Base-by-base conservation (phyloP, 2,797 vertebrate genomes). In the Chromobotia macracanthus region DNA sequence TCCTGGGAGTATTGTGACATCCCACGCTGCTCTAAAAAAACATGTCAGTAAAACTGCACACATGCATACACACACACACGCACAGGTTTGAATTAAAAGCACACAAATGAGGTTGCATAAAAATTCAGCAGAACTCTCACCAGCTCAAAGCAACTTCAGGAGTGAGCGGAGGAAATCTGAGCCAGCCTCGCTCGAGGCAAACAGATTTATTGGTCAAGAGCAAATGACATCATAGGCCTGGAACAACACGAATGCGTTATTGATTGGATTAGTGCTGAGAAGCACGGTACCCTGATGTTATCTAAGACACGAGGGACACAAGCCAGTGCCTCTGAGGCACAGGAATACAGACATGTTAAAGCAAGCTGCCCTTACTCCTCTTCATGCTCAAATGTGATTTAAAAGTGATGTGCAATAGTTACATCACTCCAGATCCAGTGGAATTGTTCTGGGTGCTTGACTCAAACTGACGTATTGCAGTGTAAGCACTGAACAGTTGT, bases 1-100 rank as follows among this genome's bases (percentile, higher is more conserved):
- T 97, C 96, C 82, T 98, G 97, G 97, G 97, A 94, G 10, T 94
- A 96, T 83, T 98, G 97, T 80, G 86, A 86, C 25, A 38, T 99
- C 84, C 86, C 85, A 1, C 46, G 82, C 60, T 98, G 97, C 67
- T 80, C 88, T 89, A 93, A 67, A 86, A 4, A 78, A 48, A 16
- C 78, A 66, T 76, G 93, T 94, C 82, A 94, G 92, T 92, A 86
- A 50, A 77, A 31, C 21, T 16, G 1, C 69, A 55, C 13, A 60
- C 41, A 50, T 25, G 16, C 77, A 31, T 21, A 68, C 11, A 56
- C 8, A 28, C 63, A 50, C 13, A 23, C 2, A 61, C 48, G 4
- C 35, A 11, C 51, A 58, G n/a, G n/a, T 44, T n/a, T 31, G 31
- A 31, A 31, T 31, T 31, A 31, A 31, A 31, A 31, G 5, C 5